Percentiles rank a stretch among this genome's conserved stretches.
Conservation (phyloP, 2,113 vertebrate genomes). For the Scolopax mira region DNA sequence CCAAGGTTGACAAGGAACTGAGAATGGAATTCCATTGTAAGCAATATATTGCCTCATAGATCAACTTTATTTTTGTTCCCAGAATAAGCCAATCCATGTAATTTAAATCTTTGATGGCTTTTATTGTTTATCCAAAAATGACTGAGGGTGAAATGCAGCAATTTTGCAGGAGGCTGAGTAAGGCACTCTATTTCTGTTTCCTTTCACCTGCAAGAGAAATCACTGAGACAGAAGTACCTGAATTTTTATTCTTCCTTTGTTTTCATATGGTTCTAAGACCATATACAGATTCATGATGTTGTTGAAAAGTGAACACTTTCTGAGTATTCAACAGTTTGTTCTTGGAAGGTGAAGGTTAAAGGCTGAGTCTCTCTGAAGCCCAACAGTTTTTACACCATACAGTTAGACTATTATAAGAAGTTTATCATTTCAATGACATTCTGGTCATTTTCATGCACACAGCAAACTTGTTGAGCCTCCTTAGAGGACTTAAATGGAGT, state of each 20-base stretch:
- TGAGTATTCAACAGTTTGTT: background rate
- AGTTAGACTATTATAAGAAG: background rate
- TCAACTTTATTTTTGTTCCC: background rate
- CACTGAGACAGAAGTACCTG: background rate
- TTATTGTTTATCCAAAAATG: background rate
- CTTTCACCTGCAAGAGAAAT: background rate
- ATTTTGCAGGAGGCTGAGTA: background rate
- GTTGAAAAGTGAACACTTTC: background rate
- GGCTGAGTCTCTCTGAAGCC: background rate
- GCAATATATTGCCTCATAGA: background rate
- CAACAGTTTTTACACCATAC: background rate
- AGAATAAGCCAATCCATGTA: background rate
- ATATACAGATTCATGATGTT: background rate
- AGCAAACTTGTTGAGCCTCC: background rate
- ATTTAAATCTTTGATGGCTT: background rate
- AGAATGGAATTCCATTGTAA: background rate
- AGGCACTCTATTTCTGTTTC: background rate
- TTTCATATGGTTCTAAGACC: background rate
- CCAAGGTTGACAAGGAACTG: background rate
- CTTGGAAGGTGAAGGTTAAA: background rate
- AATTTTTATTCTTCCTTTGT: background rate
- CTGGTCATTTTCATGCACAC: background rate
- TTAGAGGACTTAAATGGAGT: background rate
- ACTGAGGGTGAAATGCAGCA: background rate
- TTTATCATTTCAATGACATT: background rate